Evolutionary conservation across 2,797 vertebrate species (phyloP).

Genomic region (Arremon brunneinucha): DNA sequence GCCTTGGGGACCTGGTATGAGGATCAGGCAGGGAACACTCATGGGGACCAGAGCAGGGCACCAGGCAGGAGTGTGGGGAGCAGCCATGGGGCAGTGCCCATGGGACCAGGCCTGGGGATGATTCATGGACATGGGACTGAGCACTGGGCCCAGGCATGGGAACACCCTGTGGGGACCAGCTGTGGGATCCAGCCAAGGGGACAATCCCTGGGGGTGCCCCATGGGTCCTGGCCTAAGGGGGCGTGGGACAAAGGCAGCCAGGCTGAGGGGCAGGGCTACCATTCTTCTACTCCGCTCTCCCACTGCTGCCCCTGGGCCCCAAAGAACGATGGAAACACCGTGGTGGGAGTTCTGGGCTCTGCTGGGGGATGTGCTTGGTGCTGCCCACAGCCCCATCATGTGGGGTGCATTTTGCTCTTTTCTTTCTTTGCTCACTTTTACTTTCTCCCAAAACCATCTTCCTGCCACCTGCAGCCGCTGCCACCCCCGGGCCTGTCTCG

Average conservation of each 20-base stretch:
- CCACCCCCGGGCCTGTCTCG: not conserved
- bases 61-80: not conserved
- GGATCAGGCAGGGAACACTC: not conserved
- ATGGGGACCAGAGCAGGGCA: rapidly evolving
- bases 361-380: rapidly evolving
- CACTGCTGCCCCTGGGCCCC: rapidly evolving
- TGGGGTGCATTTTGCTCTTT: not conserved
- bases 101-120: not conserved
- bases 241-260: rapidly evolving
- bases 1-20: not conserved
- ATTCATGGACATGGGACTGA: no score
- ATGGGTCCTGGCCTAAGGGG: rapidly evolving
- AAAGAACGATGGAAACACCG: rapidly evolving
- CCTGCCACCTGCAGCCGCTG: not conserved
- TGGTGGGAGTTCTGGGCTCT: not conserved
- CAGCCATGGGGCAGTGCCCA: not conserved
- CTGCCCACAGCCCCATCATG: rapidly evolving
- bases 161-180: not conserved
- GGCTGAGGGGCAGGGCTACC: not conserved
- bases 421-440: not conserved
- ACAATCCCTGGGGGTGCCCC: not conserved
- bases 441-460: conserved; percentile 8
- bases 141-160: not conserved
- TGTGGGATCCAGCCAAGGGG: not conserved
- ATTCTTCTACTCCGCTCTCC: not conserved